Evolutionary conservation across 2,797 vertebrate species (phyloP).

Genomic region (Glossophaga mutica): DNA sequence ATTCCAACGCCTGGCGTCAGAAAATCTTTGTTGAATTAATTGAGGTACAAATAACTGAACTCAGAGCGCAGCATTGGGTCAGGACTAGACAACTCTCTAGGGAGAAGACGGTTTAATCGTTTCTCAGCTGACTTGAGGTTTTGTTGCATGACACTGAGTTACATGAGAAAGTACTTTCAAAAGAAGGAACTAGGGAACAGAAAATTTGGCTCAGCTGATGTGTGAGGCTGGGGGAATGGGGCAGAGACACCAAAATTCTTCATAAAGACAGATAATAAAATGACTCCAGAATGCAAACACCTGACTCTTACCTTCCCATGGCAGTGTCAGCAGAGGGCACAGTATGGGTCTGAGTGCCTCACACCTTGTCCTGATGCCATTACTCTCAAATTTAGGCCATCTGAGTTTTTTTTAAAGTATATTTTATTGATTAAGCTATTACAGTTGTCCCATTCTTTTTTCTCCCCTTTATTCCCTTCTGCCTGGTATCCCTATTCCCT

Average conservation of each 20-base stretch:
- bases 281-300: constrained; percentile 3
- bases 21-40: constrained; percentile 33
- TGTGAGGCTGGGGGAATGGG: background rate
- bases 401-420: no score
- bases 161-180: background rate
- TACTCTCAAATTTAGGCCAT: background rate
- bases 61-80: background rate
- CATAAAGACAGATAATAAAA: background rate
- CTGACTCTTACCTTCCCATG: background rate
- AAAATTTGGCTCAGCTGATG: background rate
- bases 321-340: background rate
- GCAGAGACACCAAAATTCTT: background rate
- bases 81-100: background rate
- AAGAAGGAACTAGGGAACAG: background rate
- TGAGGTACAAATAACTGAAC: background rate
- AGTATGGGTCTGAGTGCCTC: background rate
- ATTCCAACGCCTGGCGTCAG: background rate
- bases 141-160: background rate
- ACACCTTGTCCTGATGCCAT: background rate
- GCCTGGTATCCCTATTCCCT: no score
- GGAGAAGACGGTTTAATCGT: background rate
- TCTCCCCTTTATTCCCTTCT: no score
- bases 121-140: background rate
- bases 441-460: no score
- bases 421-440: no score